phyloP scores from a whole-genome alignment of 2,888 invertebrate species.

The Dusona sp. region DNA sequence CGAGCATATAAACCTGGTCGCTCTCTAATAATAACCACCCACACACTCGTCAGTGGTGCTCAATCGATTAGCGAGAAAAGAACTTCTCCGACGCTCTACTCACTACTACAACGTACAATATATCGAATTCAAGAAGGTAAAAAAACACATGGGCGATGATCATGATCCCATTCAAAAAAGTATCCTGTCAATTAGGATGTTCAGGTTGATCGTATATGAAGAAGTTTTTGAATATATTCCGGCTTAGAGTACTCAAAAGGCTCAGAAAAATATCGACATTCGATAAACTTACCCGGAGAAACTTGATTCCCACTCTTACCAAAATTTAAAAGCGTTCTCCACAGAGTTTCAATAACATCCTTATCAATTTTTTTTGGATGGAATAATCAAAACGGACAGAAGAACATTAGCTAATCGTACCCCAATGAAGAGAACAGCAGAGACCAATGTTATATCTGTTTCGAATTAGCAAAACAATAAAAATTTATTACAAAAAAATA shows the following conservation, averaged over 20 bases:
- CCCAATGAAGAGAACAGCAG: neutral
- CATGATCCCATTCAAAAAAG: neutral
- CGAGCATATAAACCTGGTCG: conserved; percentile 61
- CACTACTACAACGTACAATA: neutral
- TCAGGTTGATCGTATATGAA: neutral
- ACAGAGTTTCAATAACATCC: neutral
- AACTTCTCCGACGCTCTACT: conserved; percentile 2
- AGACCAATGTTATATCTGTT: neutral
- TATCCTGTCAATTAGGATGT: neutral
- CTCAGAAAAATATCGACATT: neutral
- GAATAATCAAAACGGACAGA: conserved; percentile 4
- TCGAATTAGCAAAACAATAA: neutral
- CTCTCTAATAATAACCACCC: conserved; percentile 70
- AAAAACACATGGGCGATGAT: neutral
- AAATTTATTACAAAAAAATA: neutral
- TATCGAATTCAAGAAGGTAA: neutral
- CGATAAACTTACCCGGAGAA: neutral
- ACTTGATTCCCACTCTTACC: neutral
- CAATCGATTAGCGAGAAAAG: conserved; percentile 60
- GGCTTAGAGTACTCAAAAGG: neutral
- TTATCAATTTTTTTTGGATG: neutral
- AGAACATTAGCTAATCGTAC: neutral
- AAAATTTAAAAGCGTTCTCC: neutral
- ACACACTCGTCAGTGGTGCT: conserved; percentile 67
- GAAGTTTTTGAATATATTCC: neutral